These are phyloP conservation scores for Aphelocoma coerulescens DNA, from an alignment of 2,113 vertebrate species.

Conservation along the genomic window DNA sequence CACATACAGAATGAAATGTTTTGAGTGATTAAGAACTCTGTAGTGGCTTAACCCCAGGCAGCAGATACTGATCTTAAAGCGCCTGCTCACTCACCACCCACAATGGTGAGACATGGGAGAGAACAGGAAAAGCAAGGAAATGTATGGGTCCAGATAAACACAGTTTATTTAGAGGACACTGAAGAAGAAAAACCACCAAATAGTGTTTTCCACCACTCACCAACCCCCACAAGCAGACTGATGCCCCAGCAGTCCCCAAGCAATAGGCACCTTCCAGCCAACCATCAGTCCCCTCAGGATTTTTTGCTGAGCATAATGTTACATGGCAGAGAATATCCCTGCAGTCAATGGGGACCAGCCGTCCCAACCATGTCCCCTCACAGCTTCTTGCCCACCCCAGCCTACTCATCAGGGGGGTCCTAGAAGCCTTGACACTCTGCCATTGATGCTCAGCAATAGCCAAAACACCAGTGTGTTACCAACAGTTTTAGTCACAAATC, in stretches of 20 bases:
- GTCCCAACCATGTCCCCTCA: not conserved
- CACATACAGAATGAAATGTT: not conserved
- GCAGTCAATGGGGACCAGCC: not conserved
- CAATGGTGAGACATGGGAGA: not conserved
- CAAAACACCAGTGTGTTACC: not conserved
- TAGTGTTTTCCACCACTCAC: not conserved
- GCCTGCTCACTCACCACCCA: not conserved
- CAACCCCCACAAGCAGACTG: not conserved
- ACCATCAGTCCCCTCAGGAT: no score
- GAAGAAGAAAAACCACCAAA: not conserved
- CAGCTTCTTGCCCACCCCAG: not conserved
- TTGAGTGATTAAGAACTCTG: not conserved
- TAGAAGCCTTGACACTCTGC: not conserved
- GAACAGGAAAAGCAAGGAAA: not conserved
- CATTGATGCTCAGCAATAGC: not conserved
- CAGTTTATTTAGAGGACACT: not conserved
- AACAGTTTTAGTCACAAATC: not conserved
- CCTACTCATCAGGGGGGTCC: not conserved
- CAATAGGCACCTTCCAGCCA: not conserved
- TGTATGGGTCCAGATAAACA: rapidly evolving
- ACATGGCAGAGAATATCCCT: rapidly evolving
- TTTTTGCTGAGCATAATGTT: not conserved
- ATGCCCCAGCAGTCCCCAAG: not conserved
- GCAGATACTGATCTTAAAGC: not conserved
- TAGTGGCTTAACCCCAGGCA: not conserved